Evolutionary conservation across 2,113 vertebrate species (phyloP).

Genomic region (Bos indicus): DNA sequence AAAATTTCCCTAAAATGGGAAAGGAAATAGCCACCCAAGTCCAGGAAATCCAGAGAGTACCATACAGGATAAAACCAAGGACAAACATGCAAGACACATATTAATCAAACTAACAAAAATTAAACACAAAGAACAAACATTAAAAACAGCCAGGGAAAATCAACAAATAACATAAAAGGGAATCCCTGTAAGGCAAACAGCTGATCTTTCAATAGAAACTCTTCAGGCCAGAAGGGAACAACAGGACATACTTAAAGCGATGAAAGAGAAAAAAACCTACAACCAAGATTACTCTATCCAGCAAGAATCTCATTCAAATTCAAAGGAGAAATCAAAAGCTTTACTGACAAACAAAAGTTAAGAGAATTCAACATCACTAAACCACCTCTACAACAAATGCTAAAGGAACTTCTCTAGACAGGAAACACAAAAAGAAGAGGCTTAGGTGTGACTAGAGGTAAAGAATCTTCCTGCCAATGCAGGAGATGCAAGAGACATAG

Average conservation of each 20-base stretch:
- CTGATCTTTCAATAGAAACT: not conserved
- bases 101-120: not conserved
- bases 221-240: not conserved
- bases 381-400: not conserved
- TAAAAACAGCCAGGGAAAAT: not conserved
- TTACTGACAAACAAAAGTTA: not conserved
- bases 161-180: not conserved
- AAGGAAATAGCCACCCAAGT: not conserved
- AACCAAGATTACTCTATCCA: not conserved
- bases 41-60: not conserved
- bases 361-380: not conserved
- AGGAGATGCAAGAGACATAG: not conserved
- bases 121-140: not conserved
- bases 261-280: not conserved
- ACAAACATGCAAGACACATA: not conserved
- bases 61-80: not conserved
- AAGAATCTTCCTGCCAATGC: not conserved
- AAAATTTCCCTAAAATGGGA: not conserved
- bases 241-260: not conserved
- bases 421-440: not conserved
- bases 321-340: not conserved
- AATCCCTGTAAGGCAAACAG: not conserved
- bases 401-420: not conserved
- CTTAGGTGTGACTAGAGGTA: not conserved
- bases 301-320: not conserved